A percentile compares a stretch with the other conserved stretches of the same genome.
phyloP scores from a whole-genome alignment of 2,888 invertebrate species.

The Melangyna quadrimaculata region DNA sequence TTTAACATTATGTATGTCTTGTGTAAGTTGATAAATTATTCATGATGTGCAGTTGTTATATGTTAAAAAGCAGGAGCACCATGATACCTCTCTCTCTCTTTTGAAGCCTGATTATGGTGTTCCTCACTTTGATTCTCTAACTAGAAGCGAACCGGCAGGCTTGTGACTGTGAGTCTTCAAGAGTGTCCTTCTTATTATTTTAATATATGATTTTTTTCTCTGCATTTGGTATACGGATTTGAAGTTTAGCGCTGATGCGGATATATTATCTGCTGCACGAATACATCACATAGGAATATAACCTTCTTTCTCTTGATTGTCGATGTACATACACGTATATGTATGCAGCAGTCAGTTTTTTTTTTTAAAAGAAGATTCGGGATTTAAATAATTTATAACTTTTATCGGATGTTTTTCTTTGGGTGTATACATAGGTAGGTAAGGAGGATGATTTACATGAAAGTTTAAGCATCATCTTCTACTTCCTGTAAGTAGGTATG shows the following conservation, averaged over 20 bases:
- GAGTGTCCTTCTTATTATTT: slow-evolving; percentile 49
- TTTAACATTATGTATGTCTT: slow-evolving; percentile 35
- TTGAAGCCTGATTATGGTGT: neutral
- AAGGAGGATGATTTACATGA: slow-evolving; percentile 22
- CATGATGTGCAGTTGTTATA: slow-evolving; percentile 49
- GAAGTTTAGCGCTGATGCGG: slow-evolving; percentile 53
- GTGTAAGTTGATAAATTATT: slow-evolving; percentile 61
- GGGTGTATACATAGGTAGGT: neutral
- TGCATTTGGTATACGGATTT: slow-evolving; percentile 66
- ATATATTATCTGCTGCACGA: slow-evolving; percentile 22
- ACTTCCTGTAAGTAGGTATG: neutral
- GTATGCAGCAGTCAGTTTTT: no score
- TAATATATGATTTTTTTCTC: slow-evolving; percentile 39
- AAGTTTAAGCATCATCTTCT: slow-evolving; percentile 4
- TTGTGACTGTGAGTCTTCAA: neutral
- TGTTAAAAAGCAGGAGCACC: neutral
- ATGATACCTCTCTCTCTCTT: neutral
- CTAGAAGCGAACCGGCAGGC: neutral
- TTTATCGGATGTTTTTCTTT: slow-evolving; percentile 22
- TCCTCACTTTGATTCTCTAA: neutral
- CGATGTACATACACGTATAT: no score
- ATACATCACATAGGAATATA: neutral
- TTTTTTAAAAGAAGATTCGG: slow-evolving; percentile 40
- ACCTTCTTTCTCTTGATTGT: neutral
- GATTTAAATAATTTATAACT: slow-evolving; percentile 66